A percentile compares a stretch with the other conserved stretches of the same genome.
Conservation (phyloP, 2,888 invertebrate genomes). For the Ectropis crepuscularia region DNA sequence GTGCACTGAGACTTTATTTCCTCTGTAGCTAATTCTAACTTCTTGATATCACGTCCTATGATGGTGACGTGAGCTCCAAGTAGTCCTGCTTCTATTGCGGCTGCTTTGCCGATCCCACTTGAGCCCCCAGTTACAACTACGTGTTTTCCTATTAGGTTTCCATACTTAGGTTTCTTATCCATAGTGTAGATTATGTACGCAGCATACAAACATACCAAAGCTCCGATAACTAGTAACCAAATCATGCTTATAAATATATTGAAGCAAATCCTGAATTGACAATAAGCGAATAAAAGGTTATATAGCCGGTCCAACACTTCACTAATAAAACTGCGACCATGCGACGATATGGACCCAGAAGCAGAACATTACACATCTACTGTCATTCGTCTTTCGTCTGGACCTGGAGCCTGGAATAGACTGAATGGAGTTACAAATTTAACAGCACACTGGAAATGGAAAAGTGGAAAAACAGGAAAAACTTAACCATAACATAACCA, state of each 20-base stretch:
- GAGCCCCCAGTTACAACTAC: constrained; percentile 96
- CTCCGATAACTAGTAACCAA: constrained; percentile 23
- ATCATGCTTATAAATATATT: constrained; percentile 25
- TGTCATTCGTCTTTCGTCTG: no score
- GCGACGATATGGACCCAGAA: no score
- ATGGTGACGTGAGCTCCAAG: constrained; percentile 96
- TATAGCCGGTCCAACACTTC: no score
- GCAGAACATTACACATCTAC: no score
- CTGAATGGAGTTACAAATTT: no score
- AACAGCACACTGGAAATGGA: no score
- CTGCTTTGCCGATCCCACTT: constrained; percentile 96
- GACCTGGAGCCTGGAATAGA: no score
- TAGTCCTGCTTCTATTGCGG: constrained; percentile 91
- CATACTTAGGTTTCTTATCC: constrained; percentile 63
- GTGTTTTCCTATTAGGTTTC: constrained; percentile 81
- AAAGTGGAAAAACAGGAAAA: no score
- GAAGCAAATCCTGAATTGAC: neutral
- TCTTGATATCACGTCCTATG: constrained; percentile 91
- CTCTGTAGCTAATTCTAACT: constrained; percentile 86
- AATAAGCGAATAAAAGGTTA: neutral
- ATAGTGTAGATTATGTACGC: constrained; percentile 18
- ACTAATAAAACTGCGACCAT: no score
- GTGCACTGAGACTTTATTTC: constrained; percentile 75
- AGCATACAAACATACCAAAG: constrained; percentile 21
- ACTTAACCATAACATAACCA: no score